These are phyloP conservation scores for Telmatochromis brachygnathus DNA, from an alignment of 2,113 vertebrate species.

Conservation along the genomic window DNA sequence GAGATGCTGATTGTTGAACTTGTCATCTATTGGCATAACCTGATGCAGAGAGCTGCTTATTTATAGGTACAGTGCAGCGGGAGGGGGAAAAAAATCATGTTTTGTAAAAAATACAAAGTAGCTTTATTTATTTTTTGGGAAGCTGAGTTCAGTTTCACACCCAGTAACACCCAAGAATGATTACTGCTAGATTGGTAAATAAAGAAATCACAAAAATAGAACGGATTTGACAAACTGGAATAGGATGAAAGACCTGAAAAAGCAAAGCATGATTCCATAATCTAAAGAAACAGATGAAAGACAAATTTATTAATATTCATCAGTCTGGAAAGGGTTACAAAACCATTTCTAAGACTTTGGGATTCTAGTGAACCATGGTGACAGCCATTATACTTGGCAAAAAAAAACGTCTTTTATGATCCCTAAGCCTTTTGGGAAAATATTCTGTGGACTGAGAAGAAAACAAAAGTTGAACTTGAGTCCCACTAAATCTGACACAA, in stretches of 20 bases:
- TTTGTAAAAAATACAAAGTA: background rate
- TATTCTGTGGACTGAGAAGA: background rate
- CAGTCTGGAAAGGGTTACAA: background rate
- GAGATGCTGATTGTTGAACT: background rate
- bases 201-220: background rate
- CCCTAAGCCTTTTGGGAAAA: background rate
- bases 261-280: background rate
- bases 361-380: background rate
- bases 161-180: background rate
- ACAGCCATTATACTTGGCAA: background rate
- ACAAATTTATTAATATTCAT: background rate
- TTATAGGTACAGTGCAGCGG: background rate
- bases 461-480: background rate
- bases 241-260: background rate
- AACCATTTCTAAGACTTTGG: background rate
- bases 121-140: background rate
- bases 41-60: background rate
- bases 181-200: background rate
- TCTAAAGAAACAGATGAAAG: background rate
- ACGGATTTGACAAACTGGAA: background rate
- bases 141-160: background rate
- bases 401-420: background rate
- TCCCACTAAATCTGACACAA: background rate
- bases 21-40: background rate
- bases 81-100: background rate